These are phyloP conservation scores for Acanthornis magna DNA, from an alignment of 2,797 vertebrate genomes.

Conservation along the genomic window DNA sequence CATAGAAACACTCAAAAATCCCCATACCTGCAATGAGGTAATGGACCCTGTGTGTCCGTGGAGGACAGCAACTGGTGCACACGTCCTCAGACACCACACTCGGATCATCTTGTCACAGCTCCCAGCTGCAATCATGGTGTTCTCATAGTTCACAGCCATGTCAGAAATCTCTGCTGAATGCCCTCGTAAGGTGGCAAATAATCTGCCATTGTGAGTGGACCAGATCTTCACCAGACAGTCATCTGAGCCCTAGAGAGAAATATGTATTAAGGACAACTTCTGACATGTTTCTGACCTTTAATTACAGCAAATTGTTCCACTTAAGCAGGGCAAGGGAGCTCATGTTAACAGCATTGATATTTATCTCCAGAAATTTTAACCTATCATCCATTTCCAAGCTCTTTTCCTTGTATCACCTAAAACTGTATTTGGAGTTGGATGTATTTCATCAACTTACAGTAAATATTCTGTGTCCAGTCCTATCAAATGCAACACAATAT, in stretches of 20 bases:
- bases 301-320: background rate
- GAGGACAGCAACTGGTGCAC: slow-evolving; percentile 94
- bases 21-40: slow-evolving; percentile 92
- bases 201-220: slow-evolving; percentile 93
- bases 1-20: background rate
- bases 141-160: slow-evolving; percentile 97
- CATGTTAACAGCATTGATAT: background rate
- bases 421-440: background rate
- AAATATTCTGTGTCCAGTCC: slow-evolving; percentile 96
- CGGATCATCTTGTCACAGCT: slow-evolving; percentile 98
- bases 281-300: background rate
- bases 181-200: slow-evolving; percentile 91
- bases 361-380: background rate
- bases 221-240: slow-evolving; percentile 99
- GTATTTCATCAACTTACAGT: slow-evolving; percentile 84
- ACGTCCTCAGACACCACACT: slow-evolving; percentile 97
- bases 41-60: slow-evolving; percentile 96
- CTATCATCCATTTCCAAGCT: background rate
- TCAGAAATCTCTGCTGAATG: slow-evolving; percentile 98
- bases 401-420: background rate
- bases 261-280: background rate
- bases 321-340: rapidly evolving
- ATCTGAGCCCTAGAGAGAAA: slow-evolving; percentile 87
- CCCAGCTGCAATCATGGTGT: slow-evolving; percentile 95
- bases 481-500: slow-evolving; percentile 98